Evolutionary conservation across 2,888 invertebrate genomes (phyloP), one percentile per base, ranked within the genome.

Genomic region (Parapristionchus giblindavisi): DNA sequence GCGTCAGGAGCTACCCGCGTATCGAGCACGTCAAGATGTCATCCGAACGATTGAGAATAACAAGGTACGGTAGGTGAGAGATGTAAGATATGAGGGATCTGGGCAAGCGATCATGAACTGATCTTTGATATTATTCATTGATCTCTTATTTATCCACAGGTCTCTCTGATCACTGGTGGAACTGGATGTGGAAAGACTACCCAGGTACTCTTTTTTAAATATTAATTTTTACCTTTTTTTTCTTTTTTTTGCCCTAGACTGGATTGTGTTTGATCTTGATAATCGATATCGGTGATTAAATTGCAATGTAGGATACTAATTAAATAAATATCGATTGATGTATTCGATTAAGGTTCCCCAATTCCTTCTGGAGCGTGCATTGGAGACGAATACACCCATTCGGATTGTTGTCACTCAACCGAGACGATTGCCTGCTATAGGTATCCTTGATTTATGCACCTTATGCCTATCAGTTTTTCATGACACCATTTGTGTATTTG

Each of bases 341-440:
- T 29, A 21, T 17, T 21, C 72, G 8, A 76, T 80, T 54, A 93
- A 96, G 92, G 91, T 98, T 54, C 96, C 97, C 0, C 97, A 98
- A 87, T 94, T 93, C 85, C 92, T 98, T 80, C 89, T 98, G 79
- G 94, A 96, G 84, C 91, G 94, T 77, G 89, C 92, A 90, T 81
- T 91, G 89, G 84, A 90, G 87, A 83, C 90, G 88, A 81, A 91
- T 75, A 91, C 91, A 83, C 91, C 92, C 0, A 93, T 94, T 78
- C 91, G 95, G 72, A 93, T 99, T 79, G 92, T 97, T 87, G 95
- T 95, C 88, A 95, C 96, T 0, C 95, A 98, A 89, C 97, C 98
- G 0, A 91, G 72, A 29, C 58, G 72, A 48, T 48, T 72, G 8
- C 72, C 72, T 21, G 72, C 92, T 93, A 0, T 93, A 95, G 0